These are phyloP conservation scores for Pristionchus maxplancki DNA, from an alignment of 2,888 invertebrate genomes.

Conservation along the genomic window DNA sequence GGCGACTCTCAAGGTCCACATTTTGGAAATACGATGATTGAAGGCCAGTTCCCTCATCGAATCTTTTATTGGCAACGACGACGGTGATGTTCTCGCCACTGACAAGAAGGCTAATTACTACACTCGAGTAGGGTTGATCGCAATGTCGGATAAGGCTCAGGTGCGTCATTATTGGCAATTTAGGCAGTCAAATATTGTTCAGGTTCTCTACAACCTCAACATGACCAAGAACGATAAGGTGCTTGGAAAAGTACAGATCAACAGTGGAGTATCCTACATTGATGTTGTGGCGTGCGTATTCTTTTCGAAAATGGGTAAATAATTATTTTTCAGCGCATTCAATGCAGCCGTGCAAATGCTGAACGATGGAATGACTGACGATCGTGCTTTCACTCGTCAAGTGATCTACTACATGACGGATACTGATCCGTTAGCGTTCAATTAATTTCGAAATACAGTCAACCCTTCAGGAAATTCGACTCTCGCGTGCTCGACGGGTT, in stretches of 20 bases:
- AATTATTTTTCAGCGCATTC: not conserved
- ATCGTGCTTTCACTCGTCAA: not conserved
- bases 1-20: too few relatives aligned
- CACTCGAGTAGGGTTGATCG: conserved; percentile 8
- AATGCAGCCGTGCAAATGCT: not conserved
- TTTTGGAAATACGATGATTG: too few relatives aligned
- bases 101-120: not conserved
- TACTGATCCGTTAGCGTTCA: not conserved
- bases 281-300: not conserved
- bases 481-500: not conserved
- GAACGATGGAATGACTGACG: not conserved
- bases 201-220: not conserved
- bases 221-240: not conserved
- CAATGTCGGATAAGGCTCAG: not conserved
- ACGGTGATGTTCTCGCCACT: not conserved
- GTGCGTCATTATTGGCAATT: not conserved
- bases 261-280: not conserved
- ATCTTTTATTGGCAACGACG: conserved; percentile 4
- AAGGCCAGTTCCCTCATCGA: not conserved
- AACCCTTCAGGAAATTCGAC: not conserved
- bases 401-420: conserved; percentile 35
- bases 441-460: not conserved
- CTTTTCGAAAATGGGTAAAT: not conserved
- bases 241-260: not conserved
- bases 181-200: too few relatives aligned